phyloP scores from a whole-genome alignment of 2,888 invertebrate genomes.

The Mechanitis mazaeus region DNA sequence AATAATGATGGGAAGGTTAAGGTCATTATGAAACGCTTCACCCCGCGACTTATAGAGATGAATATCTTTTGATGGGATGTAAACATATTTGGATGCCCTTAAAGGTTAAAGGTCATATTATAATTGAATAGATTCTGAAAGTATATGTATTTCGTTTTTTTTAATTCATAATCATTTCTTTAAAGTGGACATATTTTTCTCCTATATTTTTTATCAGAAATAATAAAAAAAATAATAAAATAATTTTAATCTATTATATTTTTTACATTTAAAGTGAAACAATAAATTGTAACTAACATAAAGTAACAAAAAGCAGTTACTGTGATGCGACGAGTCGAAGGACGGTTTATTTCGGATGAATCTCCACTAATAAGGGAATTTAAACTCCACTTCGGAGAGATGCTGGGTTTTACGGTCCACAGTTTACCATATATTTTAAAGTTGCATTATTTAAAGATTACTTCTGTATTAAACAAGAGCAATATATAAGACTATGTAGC shows the following conservation, averaged over 20 bases:
- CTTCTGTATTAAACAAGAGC: not conserved
- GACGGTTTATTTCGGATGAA: not conserved
- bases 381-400: not conserved
- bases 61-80: conserved; percentile 22
- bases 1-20: conserved; percentile 26
- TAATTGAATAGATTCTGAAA: too few relatives aligned
- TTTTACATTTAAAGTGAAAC: not conserved
- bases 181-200: too few relatives aligned
- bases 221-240: too few relatives aligned
- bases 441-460: conserved; percentile 1
- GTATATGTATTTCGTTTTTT: too few relatives aligned
- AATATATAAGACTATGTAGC: not conserved
- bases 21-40: conserved; percentile 24
- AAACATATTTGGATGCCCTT: too few relatives aligned
- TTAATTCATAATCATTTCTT: too few relatives aligned
- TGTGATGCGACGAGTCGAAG: not conserved
- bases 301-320: not conserved
- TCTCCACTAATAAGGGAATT: conserved; percentile 4
- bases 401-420: not conserved
- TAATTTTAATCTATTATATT: too few relatives aligned
- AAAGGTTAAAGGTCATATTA: too few relatives aligned
- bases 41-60: conserved; percentile 23
- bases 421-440: not conserved
- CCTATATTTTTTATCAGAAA: too few relatives aligned
- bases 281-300: not conserved